Evolutionary conservation across 2,113 vertebrate species (phyloP), one percentile per base, ranked within the genome.

Genomic region (Sceloporus undulatus): DNA sequence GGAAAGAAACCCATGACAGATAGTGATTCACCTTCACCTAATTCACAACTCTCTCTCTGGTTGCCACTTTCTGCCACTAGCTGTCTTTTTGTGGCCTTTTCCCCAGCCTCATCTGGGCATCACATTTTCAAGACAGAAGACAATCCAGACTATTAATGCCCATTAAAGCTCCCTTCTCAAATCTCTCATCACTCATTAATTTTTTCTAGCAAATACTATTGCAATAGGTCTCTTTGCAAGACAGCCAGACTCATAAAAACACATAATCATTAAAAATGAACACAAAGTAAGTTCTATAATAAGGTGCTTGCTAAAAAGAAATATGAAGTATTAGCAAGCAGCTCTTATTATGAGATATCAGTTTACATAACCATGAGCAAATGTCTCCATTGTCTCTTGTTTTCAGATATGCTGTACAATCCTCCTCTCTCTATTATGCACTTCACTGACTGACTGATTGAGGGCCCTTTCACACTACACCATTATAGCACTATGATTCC

Each of bases 261-360:
- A 13, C 71, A 85, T 21, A 62, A 65, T 65, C 56, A 85, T 77
- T 5, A 85, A 76, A 85, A 65, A 48, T 38, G 84, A 66, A 65
- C 23, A 42, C 62, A 59, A 65, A 19, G n/a, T n/a, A n/a, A n/a
- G 71, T 16, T 65, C 34, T 76, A 2, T 25, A 65, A 48, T 76
- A 62, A 54, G 29, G 73, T 16, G 29, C 54, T 74, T 29, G n/a
- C 11, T 74, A 68, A 56, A 84, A 29, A 73, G 9, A 75, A 29
- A 74, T 11, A 40, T 74, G 4, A 75, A 27, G n/a, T 62, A 42
- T 85, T 66, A 40, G 27, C 21, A 29, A 77, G 48, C 14, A 71
- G 40, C 25, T 62, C 21, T 38, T 62, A 62, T n/a, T 16, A 19
- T 11, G 56, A 85, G 48, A 18, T 54, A 19, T 40, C 23, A 14